A percentile compares a stretch with the other conserved stretches of the same genome.
These are phyloP conservation scores for Acridotheres tristis DNA, from an alignment of 2,797 vertebrate species.

Conservation along the genomic window DNA sequence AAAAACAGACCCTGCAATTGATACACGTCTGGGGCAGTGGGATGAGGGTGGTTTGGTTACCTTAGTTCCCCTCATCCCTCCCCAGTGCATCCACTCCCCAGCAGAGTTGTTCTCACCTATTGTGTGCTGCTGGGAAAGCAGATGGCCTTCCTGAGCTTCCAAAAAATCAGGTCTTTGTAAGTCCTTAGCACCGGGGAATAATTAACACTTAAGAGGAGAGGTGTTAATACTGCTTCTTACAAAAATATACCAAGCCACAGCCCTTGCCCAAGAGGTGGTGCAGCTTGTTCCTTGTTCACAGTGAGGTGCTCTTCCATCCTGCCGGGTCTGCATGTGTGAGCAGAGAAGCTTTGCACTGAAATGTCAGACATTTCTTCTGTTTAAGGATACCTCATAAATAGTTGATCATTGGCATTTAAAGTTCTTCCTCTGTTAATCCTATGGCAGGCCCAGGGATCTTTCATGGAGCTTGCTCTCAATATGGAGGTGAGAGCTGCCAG, in stretches of 20 bases:
- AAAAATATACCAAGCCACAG: not conserved
- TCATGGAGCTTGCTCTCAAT: not conserved
- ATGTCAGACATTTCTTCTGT: not conserved
- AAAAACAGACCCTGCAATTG: not conserved
- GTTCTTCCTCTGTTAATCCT: not conserved
- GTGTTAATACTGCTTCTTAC: not conserved
- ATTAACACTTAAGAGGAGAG: conserved; percentile 12
- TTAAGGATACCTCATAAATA: not conserved
- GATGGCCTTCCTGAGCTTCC: conserved; percentile 34
- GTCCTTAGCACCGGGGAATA: not conserved
- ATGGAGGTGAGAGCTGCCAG: not conserved
- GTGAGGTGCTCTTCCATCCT: not conserved
- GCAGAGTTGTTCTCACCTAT: not conserved
- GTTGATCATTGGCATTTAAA: accelerated
- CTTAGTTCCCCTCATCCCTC: not conserved
- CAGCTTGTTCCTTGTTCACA: not conserved
- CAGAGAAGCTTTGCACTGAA: not conserved
- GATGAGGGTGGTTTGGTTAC: not conserved
- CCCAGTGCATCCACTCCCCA: not conserved
- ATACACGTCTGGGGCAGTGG: accelerated
- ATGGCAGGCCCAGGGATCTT: not conserved
- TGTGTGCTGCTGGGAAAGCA: conserved; percentile 22
- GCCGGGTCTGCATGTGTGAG: not conserved
- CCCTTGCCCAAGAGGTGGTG: accelerated
- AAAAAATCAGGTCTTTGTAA: not conserved